phyloP scores from a whole-genome alignment of 2,113 vertebrate species.

The Scomber colias region DNA sequence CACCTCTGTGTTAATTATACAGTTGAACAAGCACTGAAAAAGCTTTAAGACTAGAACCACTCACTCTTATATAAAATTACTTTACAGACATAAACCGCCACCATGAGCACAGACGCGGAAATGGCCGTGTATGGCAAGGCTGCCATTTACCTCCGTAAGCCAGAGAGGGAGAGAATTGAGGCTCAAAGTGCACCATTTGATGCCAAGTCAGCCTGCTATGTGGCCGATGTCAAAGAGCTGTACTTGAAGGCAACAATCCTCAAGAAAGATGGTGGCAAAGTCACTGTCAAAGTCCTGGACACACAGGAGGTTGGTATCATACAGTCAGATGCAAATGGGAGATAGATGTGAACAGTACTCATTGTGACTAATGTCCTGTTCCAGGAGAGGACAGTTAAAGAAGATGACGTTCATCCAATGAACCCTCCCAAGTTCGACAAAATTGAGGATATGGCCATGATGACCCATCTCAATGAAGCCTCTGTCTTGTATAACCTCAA shows the following conservation, averaged over 20 bases:
- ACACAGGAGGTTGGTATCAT: constrained; percentile 57
- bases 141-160: constrained; percentile 74
- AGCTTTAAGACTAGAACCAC: not conserved
- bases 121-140: constrained; percentile 78
- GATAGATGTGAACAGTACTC: constrained; percentile 4
- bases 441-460: constrained; percentile 93
- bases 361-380: constrained; percentile 27
- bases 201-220: constrained; percentile 74
- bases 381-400: constrained; percentile 75
- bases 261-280: constrained; percentile 70
- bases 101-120: constrained; percentile 76
- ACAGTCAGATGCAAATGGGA: not conserved
- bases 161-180: constrained; percentile 76
- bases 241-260: constrained; percentile 66
- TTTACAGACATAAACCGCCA: constrained; percentile 62
- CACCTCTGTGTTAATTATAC: no score
- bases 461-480: constrained; percentile 91
- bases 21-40: not conserved
- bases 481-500: constrained; percentile 94
- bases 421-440: constrained; percentile 83
- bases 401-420: constrained; percentile 70
- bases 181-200: constrained; percentile 73
- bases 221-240: constrained; percentile 62
- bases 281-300: constrained; percentile 62
- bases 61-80: not conserved